These are phyloP conservation scores for Scylla paramamosain DNA, from an alignment of 1,140 invertebrate genomes.

Conservation along the genomic window DNA sequence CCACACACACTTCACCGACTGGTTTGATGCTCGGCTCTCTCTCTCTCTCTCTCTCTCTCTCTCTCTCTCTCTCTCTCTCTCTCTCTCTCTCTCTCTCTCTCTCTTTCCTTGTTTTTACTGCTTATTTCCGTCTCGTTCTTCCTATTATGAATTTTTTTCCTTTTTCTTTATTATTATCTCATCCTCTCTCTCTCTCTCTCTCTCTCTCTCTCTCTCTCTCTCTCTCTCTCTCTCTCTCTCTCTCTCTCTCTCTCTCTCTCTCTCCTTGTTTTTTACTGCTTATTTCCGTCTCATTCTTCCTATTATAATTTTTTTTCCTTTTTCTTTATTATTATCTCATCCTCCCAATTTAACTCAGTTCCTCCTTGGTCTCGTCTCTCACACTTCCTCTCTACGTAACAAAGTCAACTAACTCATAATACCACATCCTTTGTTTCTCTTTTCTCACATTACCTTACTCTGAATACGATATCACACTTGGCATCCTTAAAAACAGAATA, in stretches of 20 bases:
- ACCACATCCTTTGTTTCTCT: no score
- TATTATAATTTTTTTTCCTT: neutral
- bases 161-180: neutral
- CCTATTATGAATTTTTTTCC: neutral
- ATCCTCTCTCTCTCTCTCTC: neutral
- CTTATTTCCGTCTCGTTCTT: neutral
- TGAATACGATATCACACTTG: no score
- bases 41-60: no score
- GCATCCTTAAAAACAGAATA: no score
- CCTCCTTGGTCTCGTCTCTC: neutral
- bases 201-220: conserved; percentile 31
- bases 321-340: neutral
- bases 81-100: no score
- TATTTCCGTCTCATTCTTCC: neutral
- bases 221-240: neutral
- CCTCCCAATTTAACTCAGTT: no score
- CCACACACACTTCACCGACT: no score
- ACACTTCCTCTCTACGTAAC: neutral
- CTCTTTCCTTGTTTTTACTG: no score
- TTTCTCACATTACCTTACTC: no score
- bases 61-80: no score
- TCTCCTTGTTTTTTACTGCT: neutral
- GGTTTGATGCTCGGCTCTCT: no score
- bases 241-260: neutral
- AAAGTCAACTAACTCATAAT: no score